Percentiles rank a stretch among this genome's conserved stretches.
phyloP scores from a whole-genome alignment of 2,113 vertebrate genomes.

The Amphilophus citrinellus region DNA sequence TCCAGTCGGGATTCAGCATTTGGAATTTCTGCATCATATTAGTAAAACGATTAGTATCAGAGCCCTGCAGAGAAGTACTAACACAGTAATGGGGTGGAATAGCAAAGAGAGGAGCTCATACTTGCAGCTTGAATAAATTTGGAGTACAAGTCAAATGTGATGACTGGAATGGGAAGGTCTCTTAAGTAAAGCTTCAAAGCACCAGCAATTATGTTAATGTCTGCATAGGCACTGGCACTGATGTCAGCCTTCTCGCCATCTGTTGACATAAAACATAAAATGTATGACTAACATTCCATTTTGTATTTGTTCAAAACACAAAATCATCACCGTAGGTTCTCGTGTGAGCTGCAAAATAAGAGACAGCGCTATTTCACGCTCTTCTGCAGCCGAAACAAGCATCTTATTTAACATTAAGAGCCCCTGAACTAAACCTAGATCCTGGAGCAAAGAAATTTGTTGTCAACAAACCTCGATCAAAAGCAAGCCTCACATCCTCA shows the following conservation, averaged over 20 bases:
- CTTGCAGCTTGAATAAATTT: conserved; percentile 97
- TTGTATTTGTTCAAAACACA: neutral
- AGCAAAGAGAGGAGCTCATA: conserved; percentile 78
- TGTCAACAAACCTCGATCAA: conserved; percentile 91
- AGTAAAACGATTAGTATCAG: conserved; percentile 33
- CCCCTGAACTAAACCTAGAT: conserved; percentile 4
- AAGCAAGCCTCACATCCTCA: conserved; percentile 94
- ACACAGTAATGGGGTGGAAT: neutral
- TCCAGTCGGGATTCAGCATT: conserved; percentile 92
- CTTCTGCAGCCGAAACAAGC: conserved; percentile 10
- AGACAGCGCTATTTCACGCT: neutral
- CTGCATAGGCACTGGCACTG: conserved; percentile 89
- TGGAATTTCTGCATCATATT: conserved; percentile 84
- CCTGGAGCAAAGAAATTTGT: conserved; percentile 18
- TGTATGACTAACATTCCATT: neutral
- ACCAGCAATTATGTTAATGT: conserved; percentile 97
- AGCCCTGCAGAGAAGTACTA: neutral
- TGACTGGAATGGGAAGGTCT: conserved; percentile 95
- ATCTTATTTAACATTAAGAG: conserved; percentile 23
- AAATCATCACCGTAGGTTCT: neutral
- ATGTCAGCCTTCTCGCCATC: conserved; percentile 97
- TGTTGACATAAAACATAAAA: conserved; percentile 72
- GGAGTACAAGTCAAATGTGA: conserved; percentile 95
- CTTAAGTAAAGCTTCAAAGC: conserved; percentile 97
- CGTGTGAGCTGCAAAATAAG: neutral